Conservation (phyloP, 2,797 vertebrate species). For the Numenius phaeopus region DNA sequence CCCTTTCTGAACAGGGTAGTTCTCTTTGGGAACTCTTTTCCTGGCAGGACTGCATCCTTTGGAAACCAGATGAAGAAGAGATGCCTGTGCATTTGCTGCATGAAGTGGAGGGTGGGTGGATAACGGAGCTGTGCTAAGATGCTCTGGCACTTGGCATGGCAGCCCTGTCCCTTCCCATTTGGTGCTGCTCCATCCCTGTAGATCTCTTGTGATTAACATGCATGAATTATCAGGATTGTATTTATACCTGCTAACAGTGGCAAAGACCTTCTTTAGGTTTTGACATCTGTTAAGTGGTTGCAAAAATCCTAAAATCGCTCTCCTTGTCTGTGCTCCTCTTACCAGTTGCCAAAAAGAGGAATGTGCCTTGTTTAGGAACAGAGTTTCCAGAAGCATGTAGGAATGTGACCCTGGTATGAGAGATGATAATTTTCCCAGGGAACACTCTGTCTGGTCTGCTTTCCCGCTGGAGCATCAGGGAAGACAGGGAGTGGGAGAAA, state of each 20-base stretch:
- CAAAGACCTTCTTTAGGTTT: background rate
- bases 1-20: background rate
- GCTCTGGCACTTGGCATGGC: background rate
- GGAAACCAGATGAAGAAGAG: background rate
- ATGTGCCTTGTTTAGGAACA: conserved; percentile 60
- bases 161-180: background rate
- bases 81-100: background rate
- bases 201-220: background rate
- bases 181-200: background rate
- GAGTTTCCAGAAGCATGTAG: conserved; percentile 23
- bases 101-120: background rate
- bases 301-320: background rate
- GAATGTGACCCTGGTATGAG: conserved; percentile 62
- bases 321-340: background rate
- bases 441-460: background rate
- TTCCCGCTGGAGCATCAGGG: background rate
- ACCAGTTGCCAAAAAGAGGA: background rate
- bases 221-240: background rate
- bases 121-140: background rate
- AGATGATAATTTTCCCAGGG: conserved; percentile 52
- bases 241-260: background rate
- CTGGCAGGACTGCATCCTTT: background rate
- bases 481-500: background rate
- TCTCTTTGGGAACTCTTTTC: background rate
- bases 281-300: background rate